phyloP scores from a whole-genome alignment of 1,140 invertebrate species.

The Pomacea maculata region DNA sequence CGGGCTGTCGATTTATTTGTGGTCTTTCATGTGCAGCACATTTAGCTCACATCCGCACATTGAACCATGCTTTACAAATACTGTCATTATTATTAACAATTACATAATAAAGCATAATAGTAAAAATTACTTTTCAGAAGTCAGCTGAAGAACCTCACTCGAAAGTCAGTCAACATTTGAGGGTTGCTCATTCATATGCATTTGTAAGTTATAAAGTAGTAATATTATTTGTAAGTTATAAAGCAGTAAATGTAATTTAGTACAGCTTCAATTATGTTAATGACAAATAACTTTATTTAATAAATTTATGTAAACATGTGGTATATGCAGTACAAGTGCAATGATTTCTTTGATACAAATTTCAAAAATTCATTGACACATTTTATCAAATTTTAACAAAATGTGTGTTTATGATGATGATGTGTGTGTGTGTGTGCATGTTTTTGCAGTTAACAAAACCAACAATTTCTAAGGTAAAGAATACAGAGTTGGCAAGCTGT shows the following conservation, averaged over 20 bases:
- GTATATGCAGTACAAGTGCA: not conserved
- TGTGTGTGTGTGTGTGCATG: not conserved
- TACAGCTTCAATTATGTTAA: too few relatives aligned
- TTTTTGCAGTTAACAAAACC: not conserved
- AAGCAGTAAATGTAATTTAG: too few relatives aligned
- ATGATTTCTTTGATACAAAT: not conserved
- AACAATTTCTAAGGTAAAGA: not conserved
- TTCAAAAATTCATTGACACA: not conserved
- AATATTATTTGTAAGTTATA: too few relatives aligned
- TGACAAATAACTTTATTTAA: too few relatives aligned
- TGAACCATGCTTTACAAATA: not conserved
- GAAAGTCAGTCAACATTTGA: conserved; percentile 10
- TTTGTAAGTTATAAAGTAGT: conserved; percentile 1
- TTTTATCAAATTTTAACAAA: not conserved
- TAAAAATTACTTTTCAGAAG: not conserved
- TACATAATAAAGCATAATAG: not conserved
- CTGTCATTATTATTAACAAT: not conserved
- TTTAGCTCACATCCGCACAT: not conserved
- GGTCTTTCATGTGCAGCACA: not conserved
- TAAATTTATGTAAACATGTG: too few relatives aligned
- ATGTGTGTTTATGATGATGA: not conserved
- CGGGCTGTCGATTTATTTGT: too few relatives aligned
- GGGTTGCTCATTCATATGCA: conserved; percentile 8
- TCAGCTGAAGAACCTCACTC: not conserved
- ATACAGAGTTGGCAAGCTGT: conserved; percentile 11